Conservation (phyloP, 2,888 invertebrate species). For the Nematopogon swammerdamellus region DNA sequence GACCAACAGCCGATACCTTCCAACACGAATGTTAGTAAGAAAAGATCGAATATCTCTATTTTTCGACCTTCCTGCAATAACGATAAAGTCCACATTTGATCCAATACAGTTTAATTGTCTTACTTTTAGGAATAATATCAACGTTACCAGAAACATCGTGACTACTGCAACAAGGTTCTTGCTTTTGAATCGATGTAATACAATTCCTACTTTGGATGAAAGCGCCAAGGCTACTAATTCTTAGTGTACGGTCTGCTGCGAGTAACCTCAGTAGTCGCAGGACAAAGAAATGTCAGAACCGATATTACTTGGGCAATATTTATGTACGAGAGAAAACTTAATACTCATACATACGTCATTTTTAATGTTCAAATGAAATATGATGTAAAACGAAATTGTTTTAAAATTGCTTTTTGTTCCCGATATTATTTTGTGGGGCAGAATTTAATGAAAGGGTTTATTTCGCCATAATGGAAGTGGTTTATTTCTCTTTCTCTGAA, state of each 20-base stretch:
- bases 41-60: background rate
- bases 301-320: constrained; percentile 4
- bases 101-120: background rate
- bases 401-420: constrained; percentile 1
- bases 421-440: background rate
- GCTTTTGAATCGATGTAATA: background rate
- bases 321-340: constrained; percentile 3
- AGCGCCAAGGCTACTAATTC: background rate
- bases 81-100: background rate
- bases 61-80: background rate
- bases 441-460: background rate
- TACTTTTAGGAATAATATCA: background rate
- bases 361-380: constrained; percentile 2
- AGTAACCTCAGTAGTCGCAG: background rate
- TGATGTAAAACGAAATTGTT: constrained; percentile 1
- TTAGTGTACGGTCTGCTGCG: background rate
- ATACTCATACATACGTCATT: constrained; percentile 2
- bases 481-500: no score
- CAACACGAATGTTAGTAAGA: background rate
- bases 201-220: background rate
- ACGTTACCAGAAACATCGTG: background rate
- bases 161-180: background rate
- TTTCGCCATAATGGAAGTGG: no score
- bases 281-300: constrained; percentile 2
- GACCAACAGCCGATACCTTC: background rate